Conservation (phyloP, 1,140 invertebrate genomes). For the Penaeus japonicus region DNA sequence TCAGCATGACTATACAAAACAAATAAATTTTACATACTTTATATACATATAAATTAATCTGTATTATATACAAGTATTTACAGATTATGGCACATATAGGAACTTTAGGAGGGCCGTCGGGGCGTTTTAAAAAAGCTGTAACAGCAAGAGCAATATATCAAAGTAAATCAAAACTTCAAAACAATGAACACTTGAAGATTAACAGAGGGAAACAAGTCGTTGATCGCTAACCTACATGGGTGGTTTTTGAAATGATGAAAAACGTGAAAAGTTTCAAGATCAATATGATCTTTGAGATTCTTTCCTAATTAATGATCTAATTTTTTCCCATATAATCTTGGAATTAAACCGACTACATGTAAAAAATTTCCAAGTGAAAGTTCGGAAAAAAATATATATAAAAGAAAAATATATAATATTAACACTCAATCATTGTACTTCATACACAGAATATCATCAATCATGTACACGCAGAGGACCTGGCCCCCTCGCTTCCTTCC, state of each 20-base stretch:
- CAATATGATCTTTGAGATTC: background rate
- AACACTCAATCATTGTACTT: no score
- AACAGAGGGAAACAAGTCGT: no score
- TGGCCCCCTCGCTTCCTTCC: no score
- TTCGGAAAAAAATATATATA: no score
- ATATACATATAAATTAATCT: constrained; percentile 57
- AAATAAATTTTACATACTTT: constrained; percentile 41
- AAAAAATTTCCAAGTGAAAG: no score
- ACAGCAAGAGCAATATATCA: background rate
- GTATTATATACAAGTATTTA: constrained; percentile 48
- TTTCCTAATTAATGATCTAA: background rate
- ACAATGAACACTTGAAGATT: no score
- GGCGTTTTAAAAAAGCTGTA: background rate
- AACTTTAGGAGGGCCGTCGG: constrained; percentile 40
- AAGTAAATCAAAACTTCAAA: background rate
- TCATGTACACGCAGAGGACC: no score
- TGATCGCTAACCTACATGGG: no score
- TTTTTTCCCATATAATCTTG: background rate
- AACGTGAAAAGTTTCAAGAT: background rate
- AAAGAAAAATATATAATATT: no score
- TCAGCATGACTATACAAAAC: constrained; percentile 30
- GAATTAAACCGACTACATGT: no score
- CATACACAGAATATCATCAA: no score
- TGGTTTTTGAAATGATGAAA: no score
- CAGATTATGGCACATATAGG: constrained; percentile 53